Conservation (phyloP, 2,888 invertebrate species). For the Timandra comae region DNA sequence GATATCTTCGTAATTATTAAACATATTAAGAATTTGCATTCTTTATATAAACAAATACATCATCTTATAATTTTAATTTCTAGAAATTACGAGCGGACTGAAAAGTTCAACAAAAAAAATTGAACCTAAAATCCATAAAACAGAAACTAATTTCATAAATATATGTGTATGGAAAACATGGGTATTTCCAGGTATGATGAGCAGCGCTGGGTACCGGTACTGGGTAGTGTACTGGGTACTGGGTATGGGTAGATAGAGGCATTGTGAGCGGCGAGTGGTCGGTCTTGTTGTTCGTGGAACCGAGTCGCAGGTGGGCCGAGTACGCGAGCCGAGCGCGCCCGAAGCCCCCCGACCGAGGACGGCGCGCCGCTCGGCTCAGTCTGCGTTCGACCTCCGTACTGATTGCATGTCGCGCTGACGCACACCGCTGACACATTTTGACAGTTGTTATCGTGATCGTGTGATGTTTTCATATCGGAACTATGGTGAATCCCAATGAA, state of each 20-base stretch:
- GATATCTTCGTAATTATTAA: too few relatives aligned
- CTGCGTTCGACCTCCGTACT: constrained; percentile 65
- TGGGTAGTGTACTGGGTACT: too few relatives aligned
- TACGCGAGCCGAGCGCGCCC: constrained; percentile 30
- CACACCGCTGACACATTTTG: constrained; percentile 61
- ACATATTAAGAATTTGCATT: too few relatives aligned
- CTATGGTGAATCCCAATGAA: constrained; percentile 76
- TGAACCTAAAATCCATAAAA: too few relatives aligned
- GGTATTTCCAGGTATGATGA: constrained; percentile 34
- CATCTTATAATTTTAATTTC: too few relatives aligned
- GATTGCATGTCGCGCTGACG: constrained; percentile 54
- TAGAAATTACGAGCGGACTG: too few relatives aligned
- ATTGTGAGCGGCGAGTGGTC: constrained; percentile 43
- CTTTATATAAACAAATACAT: too few relatives aligned
- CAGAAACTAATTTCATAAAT: too few relatives aligned
- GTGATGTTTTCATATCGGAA: constrained; percentile 75
- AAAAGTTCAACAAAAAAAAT: too few relatives aligned
- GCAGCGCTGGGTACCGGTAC: too few relatives aligned
- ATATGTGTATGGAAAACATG: constrained; percentile 15
- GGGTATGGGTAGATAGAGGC: constrained; percentile 31
- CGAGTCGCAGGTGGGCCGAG: constrained; percentile 68
- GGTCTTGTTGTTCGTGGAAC: constrained; percentile 68
- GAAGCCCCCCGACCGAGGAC: constrained; percentile 32
- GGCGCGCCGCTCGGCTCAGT: constrained; percentile 47
- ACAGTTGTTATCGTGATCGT: constrained; percentile 76